Evolutionary conservation across 2,888 invertebrate species (phyloP).

Genomic region (Arenicola marina): DNA sequence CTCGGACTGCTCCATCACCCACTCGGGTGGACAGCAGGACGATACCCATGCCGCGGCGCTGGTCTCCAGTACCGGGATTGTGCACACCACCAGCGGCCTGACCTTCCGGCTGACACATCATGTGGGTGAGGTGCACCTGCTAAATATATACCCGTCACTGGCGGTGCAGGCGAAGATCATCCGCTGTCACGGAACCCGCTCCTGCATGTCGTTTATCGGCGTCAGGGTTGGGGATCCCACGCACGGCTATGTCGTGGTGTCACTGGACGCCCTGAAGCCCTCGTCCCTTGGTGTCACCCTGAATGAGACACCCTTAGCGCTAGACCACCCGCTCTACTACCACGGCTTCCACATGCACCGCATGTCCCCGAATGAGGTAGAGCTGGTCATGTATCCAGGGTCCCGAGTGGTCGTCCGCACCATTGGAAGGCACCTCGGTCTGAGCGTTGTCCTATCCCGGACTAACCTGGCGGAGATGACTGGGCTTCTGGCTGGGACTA

Average conservation of each 20-base stretch:
- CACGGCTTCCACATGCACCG: conserved; percentile 34
- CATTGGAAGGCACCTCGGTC: conserved; percentile 34
- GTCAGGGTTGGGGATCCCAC: conserved; percentile 35
- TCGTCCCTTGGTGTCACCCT: neutral
- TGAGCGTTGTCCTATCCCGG: conserved; percentile 20
- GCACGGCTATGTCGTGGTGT: conserved; percentile 33
- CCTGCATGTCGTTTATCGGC: conserved; percentile 38
- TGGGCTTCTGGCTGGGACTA: conserved; percentile 38
- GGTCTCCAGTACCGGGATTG: conserved; percentile 33
- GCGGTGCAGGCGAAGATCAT: conserved; percentile 40
- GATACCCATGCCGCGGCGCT: conserved; percentile 14
- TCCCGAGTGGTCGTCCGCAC: conserved; percentile 27
- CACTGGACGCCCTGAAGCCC: neutral
- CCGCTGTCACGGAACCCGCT: conserved; percentile 39
- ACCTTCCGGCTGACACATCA: conserved; percentile 26
- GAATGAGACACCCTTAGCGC: conserved; percentile 6
- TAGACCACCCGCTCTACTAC: conserved; percentile 37
- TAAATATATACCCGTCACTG: conserved; percentile 33
- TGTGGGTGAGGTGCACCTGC: conserved; percentile 34
- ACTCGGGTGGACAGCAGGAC: neutral
- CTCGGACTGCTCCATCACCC: conserved; percentile 28
- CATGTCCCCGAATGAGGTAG: conserved; percentile 25
- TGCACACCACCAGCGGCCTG: conserved; percentile 38
- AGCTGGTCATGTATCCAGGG: conserved; percentile 24
- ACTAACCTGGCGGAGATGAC: conserved; percentile 19